Base-by-base conservation (phyloP, 2,113 vertebrate species). In the Phalacrocorax aristotelis region DNA sequence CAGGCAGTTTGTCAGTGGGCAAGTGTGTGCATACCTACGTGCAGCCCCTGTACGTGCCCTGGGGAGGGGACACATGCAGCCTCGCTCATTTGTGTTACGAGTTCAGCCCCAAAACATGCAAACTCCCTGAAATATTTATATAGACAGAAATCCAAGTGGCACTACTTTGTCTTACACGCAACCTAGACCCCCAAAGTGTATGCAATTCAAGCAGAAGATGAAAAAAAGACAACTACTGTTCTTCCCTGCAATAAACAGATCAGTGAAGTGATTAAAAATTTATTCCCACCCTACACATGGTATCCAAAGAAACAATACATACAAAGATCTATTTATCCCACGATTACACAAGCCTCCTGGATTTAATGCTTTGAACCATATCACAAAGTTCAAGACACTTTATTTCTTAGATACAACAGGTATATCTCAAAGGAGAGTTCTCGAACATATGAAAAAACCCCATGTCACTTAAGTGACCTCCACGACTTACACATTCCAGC, bases 331-430 rank as follows among this genome's bases (percentile, higher is more conserved):
- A 34, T 60, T 94, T 79, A 93, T 79, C 81, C 74, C 62, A 89
- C 6, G 2, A 57, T 89, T 69, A 87, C 52, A 87, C 20, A 69
- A 85, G 62, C 68, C 80, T 88, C 57, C 74, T 34, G 54, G 36
- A 79, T 91, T 87, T 69, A 80, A 34, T 62, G 83, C 40, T 93
- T 77, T 77, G 68, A 91, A 90, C 48, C n/a, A 60, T 26, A 32
- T 29, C n/a, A 90, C 84, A 95, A 95, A 94, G 81, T 88, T 84
- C 78, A 90, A 57, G 81, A 87, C 81, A 75, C 54, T 90, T 96
- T 82, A 87, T 80, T 97, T 77, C 77, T 93, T 79, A 90, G 83
- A 84, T 75, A 92, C 87, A 97, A 87, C 44, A 96, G 64, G 54
- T 57, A 88, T 77, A 94, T 88, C 69, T 87, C 76, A 58, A 90